These are phyloP conservation scores for Drosophila neutralis DNA, from an alignment of 2,888 invertebrate genomes.

Conservation along the genomic window DNA sequence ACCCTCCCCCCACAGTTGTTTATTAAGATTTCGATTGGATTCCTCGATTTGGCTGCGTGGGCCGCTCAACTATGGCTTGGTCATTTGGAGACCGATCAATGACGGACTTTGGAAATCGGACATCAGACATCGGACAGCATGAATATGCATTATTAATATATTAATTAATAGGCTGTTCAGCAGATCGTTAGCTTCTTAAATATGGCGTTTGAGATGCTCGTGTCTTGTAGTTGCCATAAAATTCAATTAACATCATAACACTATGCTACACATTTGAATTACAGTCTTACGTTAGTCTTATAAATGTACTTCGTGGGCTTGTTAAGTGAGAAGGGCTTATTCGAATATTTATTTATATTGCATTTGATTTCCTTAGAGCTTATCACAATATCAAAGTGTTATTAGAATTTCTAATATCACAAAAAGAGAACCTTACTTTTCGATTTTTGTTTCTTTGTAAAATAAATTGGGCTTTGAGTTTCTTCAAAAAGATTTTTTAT, in stretches of 20 bases:
- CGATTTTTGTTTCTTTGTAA: no score
- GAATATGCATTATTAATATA: slow-evolving; percentile 69
- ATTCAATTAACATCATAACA: slow-evolving; percentile 57
- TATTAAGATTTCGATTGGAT: slow-evolving; percentile 15
- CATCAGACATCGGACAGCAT: slow-evolving; percentile 51
- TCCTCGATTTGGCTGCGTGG: slow-evolving; percentile 45
- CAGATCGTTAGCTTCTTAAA: slow-evolving; percentile 72
- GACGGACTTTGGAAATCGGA: slow-evolving; percentile 9
- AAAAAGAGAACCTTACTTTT: not conserved
- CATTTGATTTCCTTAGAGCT: not conserved
- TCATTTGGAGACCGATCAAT: slow-evolving; percentile 18
- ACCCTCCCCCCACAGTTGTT: slow-evolving; percentile 13
- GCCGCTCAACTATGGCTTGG: slow-evolving; percentile 10
- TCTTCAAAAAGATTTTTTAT: not conserved
- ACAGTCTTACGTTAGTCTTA: not conserved
- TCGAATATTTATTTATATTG: not conserved
- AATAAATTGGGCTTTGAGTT: not conserved
- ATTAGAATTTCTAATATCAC: not conserved
- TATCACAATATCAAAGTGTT: not conserved
- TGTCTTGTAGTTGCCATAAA: slow-evolving; percentile 51
- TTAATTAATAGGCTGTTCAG: slow-evolving; percentile 71
- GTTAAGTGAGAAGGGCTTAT: not conserved
- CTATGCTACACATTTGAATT: slow-evolving; percentile 42
- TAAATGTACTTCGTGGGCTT: not conserved
- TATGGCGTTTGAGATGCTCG: slow-evolving; percentile 30